A percentile compares a stretch with the other conserved stretches of the same genome.
phyloP scores from a whole-genome alignment of 2,888 invertebrate species.

The Athalia cordata region DNA sequence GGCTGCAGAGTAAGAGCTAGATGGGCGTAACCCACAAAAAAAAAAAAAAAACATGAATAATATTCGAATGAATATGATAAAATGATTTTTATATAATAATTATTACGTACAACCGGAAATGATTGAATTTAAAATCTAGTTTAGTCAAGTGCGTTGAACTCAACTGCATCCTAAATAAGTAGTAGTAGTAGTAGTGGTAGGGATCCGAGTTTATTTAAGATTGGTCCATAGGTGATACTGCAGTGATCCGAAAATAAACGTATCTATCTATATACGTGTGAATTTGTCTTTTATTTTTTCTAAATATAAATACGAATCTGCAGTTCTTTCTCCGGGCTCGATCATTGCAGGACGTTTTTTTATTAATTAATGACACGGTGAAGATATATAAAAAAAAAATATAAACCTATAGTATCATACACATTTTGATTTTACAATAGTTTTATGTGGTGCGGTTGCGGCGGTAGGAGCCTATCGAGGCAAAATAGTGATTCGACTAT shows the following conservation, averaged over 20 bases:
- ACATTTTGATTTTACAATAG: neutral
- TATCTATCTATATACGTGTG: conserved; percentile 4
- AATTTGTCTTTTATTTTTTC: neutral
- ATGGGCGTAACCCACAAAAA: too few relatives aligned
- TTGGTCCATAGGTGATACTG: neutral
- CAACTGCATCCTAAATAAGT: conserved; percentile 10
- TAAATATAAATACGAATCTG: neutral
- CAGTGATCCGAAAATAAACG: conserved; percentile 43
- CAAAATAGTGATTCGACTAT: conserved; percentile 53
- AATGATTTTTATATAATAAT: too few relatives aligned
- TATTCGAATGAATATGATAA: neutral
- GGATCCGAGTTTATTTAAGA: conserved; percentile 41
- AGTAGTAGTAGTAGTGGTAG: neutral
- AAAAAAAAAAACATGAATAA: conserved; percentile 13
- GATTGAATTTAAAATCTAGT: too few relatives aligned
- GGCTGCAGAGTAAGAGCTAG: too few relatives aligned
- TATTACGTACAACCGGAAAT: too few relatives aligned
- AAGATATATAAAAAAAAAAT: too few relatives aligned
- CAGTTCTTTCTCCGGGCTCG: conserved; percentile 38
- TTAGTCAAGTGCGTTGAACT: conserved; percentile 32
- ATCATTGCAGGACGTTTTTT: neutral
- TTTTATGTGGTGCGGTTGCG: conserved; percentile 64
- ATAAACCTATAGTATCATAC: too few relatives aligned
- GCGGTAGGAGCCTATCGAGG: conserved; percentile 48
- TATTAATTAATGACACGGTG: neutral